Base-by-base conservation (phyloP, 1,140 invertebrate genomes). In the Caenorhabditis brenneri region DNA sequence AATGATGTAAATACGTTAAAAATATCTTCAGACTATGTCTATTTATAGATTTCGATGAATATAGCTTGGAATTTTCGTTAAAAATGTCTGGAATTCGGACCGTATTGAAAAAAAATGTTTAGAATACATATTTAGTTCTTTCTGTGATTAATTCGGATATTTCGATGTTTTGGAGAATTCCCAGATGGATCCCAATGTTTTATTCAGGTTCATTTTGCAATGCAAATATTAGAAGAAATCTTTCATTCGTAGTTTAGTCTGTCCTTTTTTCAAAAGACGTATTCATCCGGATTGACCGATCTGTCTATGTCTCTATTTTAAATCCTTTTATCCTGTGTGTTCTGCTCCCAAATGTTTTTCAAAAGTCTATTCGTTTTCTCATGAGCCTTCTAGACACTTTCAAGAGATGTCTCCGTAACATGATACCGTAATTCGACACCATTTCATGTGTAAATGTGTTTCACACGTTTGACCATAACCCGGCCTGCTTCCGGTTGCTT, bases 351-450 rank as follows among this genome's bases (percentile, higher is more conserved):
- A 33, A 33, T 36, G 22, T 12, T 27, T 65, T 19, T 65, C 24
- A 33, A 65, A 33, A 46, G 9, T 65, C 4, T 65, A 6, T 65
- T 6, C 16, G 24, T 1, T 7, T 42, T 42, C 39, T 42, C 39
- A 58, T 27, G 12, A 74, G 42, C 65, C 36, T 74, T 42, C 33
- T 74, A 74, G 65, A 74, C 9, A 46, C 65, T 33, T 33, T 74
- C 58, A 27, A 55, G 7, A 27, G 6, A 9, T 55, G 22, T 33
- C 65, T 42, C 10, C 12, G 36, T 74, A 74, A 74, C n/a, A 24
- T 42, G 65, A 74, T 42, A 74, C 65, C 65, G 65, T 74, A 74
- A 74, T 46, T n/a, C n/a, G 36, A 74, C n/a, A 74, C 65, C n/a
- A 19, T 74, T 22, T 58, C n/a, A 58, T 58, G 10, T 33, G 65